These are phyloP conservation scores for Hofmannophila pseudospretella DNA, from an alignment of 2,888 invertebrate species.

Conservation along the genomic window DNA sequence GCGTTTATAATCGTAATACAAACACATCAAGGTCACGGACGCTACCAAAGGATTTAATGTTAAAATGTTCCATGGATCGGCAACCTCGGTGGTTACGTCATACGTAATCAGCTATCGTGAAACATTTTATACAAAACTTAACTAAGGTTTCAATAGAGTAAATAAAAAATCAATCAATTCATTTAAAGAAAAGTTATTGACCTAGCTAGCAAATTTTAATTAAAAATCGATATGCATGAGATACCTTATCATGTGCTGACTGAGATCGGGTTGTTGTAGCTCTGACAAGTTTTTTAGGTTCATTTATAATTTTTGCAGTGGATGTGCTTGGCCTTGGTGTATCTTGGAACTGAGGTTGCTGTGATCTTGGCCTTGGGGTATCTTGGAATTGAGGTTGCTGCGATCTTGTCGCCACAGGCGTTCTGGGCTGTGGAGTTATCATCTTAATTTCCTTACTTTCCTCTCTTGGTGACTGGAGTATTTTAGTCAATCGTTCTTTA, in stretches of 20 bases:
- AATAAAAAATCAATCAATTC: too few species aligned
- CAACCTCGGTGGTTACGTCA: conserved; percentile 13
- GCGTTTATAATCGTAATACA: conserved; percentile 49
- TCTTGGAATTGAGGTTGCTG: conserved; percentile 26
- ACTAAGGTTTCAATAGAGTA: too few species aligned
- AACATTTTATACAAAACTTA: too few species aligned
- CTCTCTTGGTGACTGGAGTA: conserved; percentile 31
- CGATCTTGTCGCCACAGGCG: conserved; percentile 23
- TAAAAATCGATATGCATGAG: too few species aligned
- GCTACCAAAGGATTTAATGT: conserved; percentile 23
- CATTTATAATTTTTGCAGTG: conserved; percentile 31
- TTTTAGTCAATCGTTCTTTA: conserved; percentile 35
- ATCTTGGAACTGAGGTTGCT: conserved; percentile 25
- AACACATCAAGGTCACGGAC: conserved; percentile 51
- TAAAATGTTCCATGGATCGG: conserved; percentile 14
- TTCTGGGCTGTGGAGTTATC: conserved; percentile 28
- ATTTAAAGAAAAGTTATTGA: too few species aligned
- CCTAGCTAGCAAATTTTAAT: too few species aligned
- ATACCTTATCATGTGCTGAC: conserved; percentile 52
- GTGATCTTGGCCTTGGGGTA: conserved; percentile 41
- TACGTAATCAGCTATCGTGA: background rate
- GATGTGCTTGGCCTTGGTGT: conserved; percentile 54
- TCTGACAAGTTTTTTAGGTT: conserved; percentile 45
- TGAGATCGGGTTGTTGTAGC: conserved; percentile 39
- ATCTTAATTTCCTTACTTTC: conserved; percentile 25